A percentile compares a stretch with the other conserved stretches of the same genome.
Conservation (phyloP, 2,888 invertebrate species). For the Cybosia mesomella region DNA sequence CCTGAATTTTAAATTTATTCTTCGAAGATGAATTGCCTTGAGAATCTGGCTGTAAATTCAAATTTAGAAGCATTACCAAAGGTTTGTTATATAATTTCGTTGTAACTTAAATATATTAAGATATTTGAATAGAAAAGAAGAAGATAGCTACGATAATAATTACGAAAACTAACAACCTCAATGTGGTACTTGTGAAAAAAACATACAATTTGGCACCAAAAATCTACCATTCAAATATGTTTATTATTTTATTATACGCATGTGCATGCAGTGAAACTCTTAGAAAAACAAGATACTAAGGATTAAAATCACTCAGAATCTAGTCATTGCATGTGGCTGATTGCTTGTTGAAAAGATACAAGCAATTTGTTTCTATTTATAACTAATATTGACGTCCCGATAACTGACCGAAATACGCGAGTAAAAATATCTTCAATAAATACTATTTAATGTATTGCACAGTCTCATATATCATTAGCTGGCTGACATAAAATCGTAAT, state of each 20-base stretch:
- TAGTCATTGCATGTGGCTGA: constrained; percentile 58
- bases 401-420: not conserved
- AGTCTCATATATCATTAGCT: too few relatives aligned
- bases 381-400: constrained; percentile 43
- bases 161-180: too few relatives aligned
- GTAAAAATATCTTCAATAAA: not conserved
- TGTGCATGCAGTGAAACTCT: not conserved
- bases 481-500: too few relatives aligned
- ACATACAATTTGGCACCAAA: too few relatives aligned
- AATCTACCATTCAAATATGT: too few relatives aligned
- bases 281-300: not conserved
- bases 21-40: not conserved
- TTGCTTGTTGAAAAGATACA: constrained; percentile 64
- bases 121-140: too few relatives aligned
- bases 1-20: constrained; percentile 5
- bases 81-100: too few relatives aligned
- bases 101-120: too few relatives aligned
- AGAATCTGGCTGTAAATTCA: not conserved
- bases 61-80: not conserved
- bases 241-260: not conserved
- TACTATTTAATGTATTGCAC: too few relatives aligned
- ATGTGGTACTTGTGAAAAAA: too few relatives aligned
- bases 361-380: constrained; percentile 67
- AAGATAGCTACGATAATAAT: too few relatives aligned
- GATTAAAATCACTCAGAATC: constrained; percentile 18